These are phyloP conservation scores for Pipistrellus pipistrellus DNA, from an alignment of 2,797 vertebrate genomes.

Conservation along the genomic window DNA sequence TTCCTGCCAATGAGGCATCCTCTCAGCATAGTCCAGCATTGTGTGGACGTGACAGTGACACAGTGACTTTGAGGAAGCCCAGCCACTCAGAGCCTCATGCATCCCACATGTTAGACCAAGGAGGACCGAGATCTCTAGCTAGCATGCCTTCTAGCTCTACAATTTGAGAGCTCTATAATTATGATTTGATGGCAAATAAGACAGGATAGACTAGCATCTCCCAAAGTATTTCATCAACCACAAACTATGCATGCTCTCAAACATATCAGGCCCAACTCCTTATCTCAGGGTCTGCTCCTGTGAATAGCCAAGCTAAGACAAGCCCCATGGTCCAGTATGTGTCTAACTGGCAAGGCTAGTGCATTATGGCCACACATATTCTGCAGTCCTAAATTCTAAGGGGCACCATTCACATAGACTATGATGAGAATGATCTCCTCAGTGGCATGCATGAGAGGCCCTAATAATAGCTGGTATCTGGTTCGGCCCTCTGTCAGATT, in stretches of 20 bases:
- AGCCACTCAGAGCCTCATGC: neutral
- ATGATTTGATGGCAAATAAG: neutral
- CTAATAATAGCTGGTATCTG: slow-evolving; percentile 46
- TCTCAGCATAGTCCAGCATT: neutral
- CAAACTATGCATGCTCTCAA: neutral
- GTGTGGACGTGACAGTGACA: neutral
- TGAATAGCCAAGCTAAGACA: neutral
- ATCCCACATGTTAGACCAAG: neutral
- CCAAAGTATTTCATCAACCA: neutral
- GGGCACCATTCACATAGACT: neutral
- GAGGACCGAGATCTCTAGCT: neutral
- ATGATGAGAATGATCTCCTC: neutral
- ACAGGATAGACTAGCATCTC: neutral
- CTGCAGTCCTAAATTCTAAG: neutral
- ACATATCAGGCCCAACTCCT: neutral
- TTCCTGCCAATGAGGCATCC: neutral
- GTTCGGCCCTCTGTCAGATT: slow-evolving; percentile 20
- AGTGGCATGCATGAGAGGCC: neutral
- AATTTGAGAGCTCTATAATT: neutral
- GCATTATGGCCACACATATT: neutral
- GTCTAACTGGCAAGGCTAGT: neutral
- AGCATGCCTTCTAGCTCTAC: neutral
- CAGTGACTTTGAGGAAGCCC: neutral
- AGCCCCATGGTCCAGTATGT: neutral
- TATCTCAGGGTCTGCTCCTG: neutral